A percentile compares a stretch with the other conserved stretches of the same genome.
Conservation (phyloP, 2,797 vertebrate genomes). For the Picus viridis region DNA sequence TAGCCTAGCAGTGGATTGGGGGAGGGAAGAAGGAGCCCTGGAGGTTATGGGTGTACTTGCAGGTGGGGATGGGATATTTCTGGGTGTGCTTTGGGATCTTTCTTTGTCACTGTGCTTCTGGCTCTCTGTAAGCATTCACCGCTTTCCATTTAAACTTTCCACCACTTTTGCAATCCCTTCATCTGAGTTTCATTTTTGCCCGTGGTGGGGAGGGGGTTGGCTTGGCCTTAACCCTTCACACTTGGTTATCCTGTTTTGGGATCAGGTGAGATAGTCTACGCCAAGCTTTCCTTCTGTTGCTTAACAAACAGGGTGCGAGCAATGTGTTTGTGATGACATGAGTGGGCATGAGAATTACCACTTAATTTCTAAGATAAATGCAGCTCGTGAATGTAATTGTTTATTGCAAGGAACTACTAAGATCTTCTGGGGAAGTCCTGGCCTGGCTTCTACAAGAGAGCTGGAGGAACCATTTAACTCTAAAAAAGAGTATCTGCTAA, state of each 20-base stretch:
- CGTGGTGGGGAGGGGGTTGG: no score
- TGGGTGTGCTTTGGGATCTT: no score
- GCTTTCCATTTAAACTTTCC: no score
- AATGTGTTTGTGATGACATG: not conserved
- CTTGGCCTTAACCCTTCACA: no score
- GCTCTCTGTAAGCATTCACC: no score
- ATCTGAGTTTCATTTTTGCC: no score
- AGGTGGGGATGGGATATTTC: no score
- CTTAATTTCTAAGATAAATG: not conserved
- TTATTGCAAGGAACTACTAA: not conserved
- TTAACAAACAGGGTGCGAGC: not conserved
- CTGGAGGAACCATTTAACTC: not conserved
- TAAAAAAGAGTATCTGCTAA: not conserved
- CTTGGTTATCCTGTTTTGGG: not conserved
- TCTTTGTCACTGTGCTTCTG: no score
- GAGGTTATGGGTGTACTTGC: no score
- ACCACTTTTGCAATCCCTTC: no score
- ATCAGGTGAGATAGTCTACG: not conserved
- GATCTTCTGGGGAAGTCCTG: not conserved
- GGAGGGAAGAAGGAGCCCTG: no score
- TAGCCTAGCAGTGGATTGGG: no score
- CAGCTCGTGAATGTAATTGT: not conserved
- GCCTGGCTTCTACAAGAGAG: not conserved
- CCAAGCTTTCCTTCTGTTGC: not conserved
- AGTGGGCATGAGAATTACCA: not conserved